Conservation (phyloP, 2,888 invertebrate species). For the Leptopilina syphax region DNA sequence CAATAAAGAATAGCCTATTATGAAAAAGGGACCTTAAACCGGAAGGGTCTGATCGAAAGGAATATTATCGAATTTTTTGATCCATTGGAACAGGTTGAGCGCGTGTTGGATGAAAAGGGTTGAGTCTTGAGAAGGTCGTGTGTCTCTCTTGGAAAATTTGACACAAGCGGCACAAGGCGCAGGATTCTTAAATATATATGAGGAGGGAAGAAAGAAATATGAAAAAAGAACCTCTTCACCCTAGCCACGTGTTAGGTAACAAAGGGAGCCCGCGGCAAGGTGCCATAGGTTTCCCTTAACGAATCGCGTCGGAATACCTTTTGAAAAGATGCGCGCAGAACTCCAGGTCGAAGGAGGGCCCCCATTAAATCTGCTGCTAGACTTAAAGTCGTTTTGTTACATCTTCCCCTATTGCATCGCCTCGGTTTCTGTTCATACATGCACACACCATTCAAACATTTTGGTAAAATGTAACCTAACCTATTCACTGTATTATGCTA, state of each 20-base stretch:
- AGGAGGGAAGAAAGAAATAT: slow-evolving; percentile 35
- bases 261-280: slow-evolving; percentile 72
- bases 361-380: slow-evolving; percentile 67
- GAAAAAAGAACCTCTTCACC: slow-evolving; percentile 53
- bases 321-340: slow-evolving; percentile 60
- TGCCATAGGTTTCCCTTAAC: slow-evolving; percentile 66
- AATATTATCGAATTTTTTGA: slow-evolving; percentile 57
- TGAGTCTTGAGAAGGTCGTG: slow-evolving; percentile 61
- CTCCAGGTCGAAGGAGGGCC: slow-evolving; percentile 48
- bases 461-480: slow-evolving; percentile 55
- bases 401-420: slow-evolving; percentile 60
- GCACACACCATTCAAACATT: slow-evolving; percentile 49
- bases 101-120: slow-evolving; percentile 57
- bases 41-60: slow-evolving; percentile 55
- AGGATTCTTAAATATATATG: slow-evolving; percentile 40
- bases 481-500: slow-evolving; percentile 57
- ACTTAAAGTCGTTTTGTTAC: slow-evolving; percentile 72
- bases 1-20: slow-evolving; percentile 26
- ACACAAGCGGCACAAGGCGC: slow-evolving; percentile 56
- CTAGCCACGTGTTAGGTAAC: slow-evolving; percentile 74
- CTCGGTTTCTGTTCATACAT: slow-evolving; percentile 50
- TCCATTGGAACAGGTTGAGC: slow-evolving; percentile 58
- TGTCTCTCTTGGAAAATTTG: slow-evolving; percentile 58
- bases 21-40: slow-evolving; percentile 35
- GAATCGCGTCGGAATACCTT: slow-evolving; percentile 60